Percentiles rank a stretch among this genome's conserved stretches.
Conservation (phyloP, 2,113 vertebrate genomes). For the Hydropotes inermis region DNA sequence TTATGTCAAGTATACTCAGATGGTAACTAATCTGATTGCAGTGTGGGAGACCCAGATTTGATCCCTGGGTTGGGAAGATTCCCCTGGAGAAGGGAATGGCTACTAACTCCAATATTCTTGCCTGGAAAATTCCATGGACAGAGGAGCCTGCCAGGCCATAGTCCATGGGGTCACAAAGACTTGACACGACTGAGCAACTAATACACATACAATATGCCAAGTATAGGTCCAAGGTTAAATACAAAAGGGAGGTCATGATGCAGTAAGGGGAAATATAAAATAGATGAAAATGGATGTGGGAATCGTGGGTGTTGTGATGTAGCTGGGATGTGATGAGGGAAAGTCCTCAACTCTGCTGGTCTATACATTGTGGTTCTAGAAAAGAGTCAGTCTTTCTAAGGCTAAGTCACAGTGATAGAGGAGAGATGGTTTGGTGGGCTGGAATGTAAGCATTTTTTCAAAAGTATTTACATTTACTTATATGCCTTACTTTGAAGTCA, state of each 20-base stretch:
- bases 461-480: neutral
- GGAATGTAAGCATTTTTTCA: neutral
- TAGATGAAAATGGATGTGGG: neutral
- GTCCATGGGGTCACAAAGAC: neutral
- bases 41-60: neutral
- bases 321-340: no score
- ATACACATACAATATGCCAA: neutral
- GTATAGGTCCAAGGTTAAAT: neutral
- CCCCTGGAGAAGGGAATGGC: neutral
- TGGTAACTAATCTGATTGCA: neutral
- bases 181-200: neutral
- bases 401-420: neutral
- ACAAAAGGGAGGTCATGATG: neutral
- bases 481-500: neutral
- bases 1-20: neutral
- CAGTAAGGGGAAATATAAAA: neutral
- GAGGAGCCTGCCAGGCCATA: neutral
- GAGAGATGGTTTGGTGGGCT: neutral
- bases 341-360: neutral
- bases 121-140: neutral
- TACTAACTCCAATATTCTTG: neutral
- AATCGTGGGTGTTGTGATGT: accelerated
- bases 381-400: neutral
- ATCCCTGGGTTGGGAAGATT: neutral
- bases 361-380: neutral